Conservation (phyloP, 2,113 vertebrate genomes). For the Xenopus borealis region DNA sequence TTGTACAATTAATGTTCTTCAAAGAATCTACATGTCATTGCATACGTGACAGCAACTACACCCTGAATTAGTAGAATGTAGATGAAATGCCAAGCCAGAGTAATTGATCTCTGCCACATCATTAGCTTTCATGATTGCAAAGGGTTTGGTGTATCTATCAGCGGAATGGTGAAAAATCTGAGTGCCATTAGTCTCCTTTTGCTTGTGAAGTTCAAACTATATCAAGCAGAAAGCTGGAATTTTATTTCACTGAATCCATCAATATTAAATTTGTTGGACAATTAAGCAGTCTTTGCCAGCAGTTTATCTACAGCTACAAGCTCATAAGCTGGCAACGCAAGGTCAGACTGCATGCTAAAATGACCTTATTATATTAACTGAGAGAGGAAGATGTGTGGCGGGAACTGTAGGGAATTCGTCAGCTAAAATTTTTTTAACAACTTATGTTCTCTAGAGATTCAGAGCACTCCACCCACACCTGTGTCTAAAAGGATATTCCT, state of each 20-base stretch:
- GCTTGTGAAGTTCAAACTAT: not conserved
- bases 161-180: not conserved
- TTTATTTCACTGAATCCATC: not conserved
- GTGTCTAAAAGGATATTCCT: too few relatives aligned
- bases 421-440: too few relatives aligned
- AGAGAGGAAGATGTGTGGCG: not conserved
- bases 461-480: too few relatives aligned
- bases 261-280: slow-evolving; percentile 4
- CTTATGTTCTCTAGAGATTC: too few relatives aligned
- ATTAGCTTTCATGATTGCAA: not conserved
- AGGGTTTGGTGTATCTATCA: not conserved
- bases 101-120: not conserved
- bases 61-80: too few relatives aligned
- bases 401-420: too few relatives aligned
- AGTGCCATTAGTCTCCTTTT: not conserved
- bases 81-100: not conserved
- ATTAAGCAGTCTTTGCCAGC: slow-evolving; percentile 1
- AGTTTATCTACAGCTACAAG: not conserved
- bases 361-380: not conserved
- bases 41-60: not conserved
- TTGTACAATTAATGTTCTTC: too few relatives aligned
- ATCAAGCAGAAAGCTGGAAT: not conserved
- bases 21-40: too few relatives aligned
- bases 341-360: not conserved
- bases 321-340: not conserved